Base-by-base conservation (phyloP, 2,113 vertebrate genomes). In the Poeciliopsis retropinna region DNA sequence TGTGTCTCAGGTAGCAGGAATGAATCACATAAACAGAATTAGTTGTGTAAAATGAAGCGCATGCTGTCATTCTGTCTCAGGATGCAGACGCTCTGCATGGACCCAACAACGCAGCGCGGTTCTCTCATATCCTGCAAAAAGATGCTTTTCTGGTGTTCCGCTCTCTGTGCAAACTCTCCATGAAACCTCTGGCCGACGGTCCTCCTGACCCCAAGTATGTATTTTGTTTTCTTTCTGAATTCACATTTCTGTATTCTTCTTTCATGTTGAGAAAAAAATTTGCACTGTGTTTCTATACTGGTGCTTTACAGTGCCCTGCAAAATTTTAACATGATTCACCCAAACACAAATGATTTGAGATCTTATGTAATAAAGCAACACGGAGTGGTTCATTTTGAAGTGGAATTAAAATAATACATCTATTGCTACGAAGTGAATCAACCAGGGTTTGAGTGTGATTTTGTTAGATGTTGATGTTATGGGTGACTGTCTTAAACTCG, bases 121-220 rank as follows among this genome's bases (percentile, higher is more conserved):
- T 99, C 92, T 97, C 97, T 22, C 97, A 99, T 75, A 90, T 99
- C 54, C 94, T 99, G 4, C 98, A 99, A 87, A 99, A 99, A 89
- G 98, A 99, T 1, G 97, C 97, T 65, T 99, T 99, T 77, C 94
- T 99, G 28, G 98, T 99, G 73, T 99, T 99, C 86, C 95, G 98
- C 71, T 99, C 97, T 0, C 85, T 99, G 76, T 99, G 98, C 93
- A 99, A 99, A 87, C 96, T 99, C 60, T 99, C 98, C 68, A 99
- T 99, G 97, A 99, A 99, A 28, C 98, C 97, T 0, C 95, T 99
- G 1, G 97, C 96, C n/a, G 97, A 99, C 66, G 97, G 98, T 41
- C 97, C 97, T n/a, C 98, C 97, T 44, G 98, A 99, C 91, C 98
- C 97, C 85, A 99, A 96, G 98, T 99, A 91, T 95, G 92, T 75